Percentiles rank a stretch among this genome's conserved stretches.
Evolutionary conservation across 2,797 vertebrate genomes (phyloP).

Genomic region (Enteromius afrohamiltoni): DNA sequence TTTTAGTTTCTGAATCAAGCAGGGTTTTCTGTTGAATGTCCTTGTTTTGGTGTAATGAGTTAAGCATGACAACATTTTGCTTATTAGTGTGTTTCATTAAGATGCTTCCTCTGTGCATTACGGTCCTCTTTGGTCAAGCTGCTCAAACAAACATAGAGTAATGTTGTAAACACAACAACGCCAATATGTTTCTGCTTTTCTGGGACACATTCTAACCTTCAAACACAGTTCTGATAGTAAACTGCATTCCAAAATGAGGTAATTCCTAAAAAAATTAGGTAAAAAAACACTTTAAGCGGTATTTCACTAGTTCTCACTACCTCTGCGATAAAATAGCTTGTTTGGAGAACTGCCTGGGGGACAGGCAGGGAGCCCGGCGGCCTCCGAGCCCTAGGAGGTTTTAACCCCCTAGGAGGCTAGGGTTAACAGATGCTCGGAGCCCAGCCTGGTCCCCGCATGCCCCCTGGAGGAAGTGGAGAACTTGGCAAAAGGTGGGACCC

Average conservation of each 20-base stretch:
- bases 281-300: background rate
- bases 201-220: background rate
- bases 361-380: no score
- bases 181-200: background rate
- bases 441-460: no score
- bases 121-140: background rate
- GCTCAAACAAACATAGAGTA: background rate
- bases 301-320: background rate
- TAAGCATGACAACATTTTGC: background rate
- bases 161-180: background rate
- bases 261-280: background rate
- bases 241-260: background rate
- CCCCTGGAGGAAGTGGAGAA: no score
- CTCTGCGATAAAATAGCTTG: no score
- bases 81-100: constrained; percentile 16
- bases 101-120: constrained; percentile 7
- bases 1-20: constrained; percentile 8
- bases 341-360: no score
- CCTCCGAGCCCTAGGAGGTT: no score
- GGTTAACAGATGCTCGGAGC: no score
- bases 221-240: background rate
- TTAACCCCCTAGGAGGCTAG: no score
- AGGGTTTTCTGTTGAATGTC: constrained; percentile 6
- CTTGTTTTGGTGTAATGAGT: constrained; percentile 1
- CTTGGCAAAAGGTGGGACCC: no score